Percentiles rank a stretch among this genome's conserved stretches.
Evolutionary conservation across 2,113 vertebrate genomes (phyloP).

Genomic region (Podarcis raffonei): DNA sequence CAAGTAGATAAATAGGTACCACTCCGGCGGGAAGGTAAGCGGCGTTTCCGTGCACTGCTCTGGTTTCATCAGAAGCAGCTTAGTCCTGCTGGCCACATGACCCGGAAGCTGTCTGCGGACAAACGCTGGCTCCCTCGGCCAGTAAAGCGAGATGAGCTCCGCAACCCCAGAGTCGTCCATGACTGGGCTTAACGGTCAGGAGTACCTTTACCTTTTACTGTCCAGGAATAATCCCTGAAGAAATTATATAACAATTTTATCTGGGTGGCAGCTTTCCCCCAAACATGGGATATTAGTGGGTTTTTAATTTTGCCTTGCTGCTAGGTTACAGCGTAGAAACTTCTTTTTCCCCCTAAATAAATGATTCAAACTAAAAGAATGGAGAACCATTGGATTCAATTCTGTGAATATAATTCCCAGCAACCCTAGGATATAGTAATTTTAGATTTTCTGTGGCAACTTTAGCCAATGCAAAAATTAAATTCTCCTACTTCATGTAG

Average conservation of each 20-base stretch:
- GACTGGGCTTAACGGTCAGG: no score
- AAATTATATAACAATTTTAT: constrained; percentile 11
- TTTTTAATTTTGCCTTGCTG: not conserved
- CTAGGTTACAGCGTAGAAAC: not conserved
- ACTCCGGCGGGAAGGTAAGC: no score
- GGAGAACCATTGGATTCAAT: not conserved
- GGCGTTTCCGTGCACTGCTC: no score
- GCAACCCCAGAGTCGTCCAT: no score
- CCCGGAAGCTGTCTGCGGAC: no score
- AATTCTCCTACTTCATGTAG: not conserved
- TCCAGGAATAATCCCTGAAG: constrained; percentile 24
- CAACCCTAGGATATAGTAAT: not conserved
- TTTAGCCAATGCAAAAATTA: not conserved
- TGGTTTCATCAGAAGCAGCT: no score
- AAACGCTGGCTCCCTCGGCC: no score
- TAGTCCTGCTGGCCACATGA: no score
- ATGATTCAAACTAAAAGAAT: not conserved
- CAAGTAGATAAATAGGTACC: no score
- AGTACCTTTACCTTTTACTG: not conserved
- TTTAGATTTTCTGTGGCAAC: not conserved
- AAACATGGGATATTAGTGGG: constrained; percentile 3
- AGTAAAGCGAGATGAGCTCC: no score
- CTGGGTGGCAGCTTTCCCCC: not conserved
- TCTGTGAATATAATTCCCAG: not conserved
- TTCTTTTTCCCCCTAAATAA: not conserved